A percentile compares a stretch with the other conserved stretches of the same genome.
These are phyloP conservation scores for Lepus americanus DNA, from an alignment of 2,113 vertebrate species.

Conservation along the genomic window DNA sequence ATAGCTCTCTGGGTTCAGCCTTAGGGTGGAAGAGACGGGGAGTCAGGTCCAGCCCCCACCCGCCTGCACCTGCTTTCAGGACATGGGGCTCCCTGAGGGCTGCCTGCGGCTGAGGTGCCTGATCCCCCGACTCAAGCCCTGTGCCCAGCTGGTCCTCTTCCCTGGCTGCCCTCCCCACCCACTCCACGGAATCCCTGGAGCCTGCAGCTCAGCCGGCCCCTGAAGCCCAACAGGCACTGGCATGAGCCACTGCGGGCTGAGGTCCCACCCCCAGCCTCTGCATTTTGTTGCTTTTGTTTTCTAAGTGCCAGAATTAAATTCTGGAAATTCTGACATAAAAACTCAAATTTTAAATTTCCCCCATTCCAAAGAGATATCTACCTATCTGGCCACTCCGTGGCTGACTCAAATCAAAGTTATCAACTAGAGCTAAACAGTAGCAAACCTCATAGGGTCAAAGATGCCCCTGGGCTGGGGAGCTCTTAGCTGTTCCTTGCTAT, in stretches of 20 bases:
- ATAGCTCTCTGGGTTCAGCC: background rate
- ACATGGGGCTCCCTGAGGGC: background rate
- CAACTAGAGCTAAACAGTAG: background rate
- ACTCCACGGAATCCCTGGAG: background rate
- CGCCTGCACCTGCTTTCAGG: background rate
- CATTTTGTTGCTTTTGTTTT: background rate
- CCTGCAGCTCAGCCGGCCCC: background rate
- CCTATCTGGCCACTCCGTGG: background rate
- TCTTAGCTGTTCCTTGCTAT: background rate
- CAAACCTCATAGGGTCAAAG: background rate
- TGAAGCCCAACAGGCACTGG: no score
- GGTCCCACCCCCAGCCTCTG: background rate
- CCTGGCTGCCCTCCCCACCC: rapidly evolving
- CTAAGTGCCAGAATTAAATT: background rate
- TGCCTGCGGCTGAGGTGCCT: background rate
- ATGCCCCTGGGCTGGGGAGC: rapidly evolving
- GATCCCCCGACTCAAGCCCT: background rate
- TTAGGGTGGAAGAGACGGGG: background rate
- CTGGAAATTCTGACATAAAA: background rate
- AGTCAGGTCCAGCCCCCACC: background rate
- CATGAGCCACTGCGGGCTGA: background rate
- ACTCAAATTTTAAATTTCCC: background rate
- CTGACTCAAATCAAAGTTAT: background rate
- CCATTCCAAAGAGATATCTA: background rate
- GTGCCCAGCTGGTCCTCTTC: background rate